These are phyloP conservation scores for Strongylocentrotus purpuratus DNA, from an alignment of 35 echinoderm and acorn worm genomes.

Conservation along the genomic window DNA sequence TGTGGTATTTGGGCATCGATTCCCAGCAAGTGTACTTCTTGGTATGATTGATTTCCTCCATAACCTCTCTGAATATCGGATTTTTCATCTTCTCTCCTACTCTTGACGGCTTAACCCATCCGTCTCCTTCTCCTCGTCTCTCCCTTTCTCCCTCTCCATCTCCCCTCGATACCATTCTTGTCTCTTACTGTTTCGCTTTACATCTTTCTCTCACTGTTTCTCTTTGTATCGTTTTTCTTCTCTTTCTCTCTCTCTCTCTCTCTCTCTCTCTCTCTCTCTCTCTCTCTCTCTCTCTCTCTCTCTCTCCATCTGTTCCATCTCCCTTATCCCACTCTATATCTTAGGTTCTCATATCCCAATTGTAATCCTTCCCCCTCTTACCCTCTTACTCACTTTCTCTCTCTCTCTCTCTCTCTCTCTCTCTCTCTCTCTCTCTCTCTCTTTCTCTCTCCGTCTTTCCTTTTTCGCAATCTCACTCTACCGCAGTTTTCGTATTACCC, in stretches of 20 bases:
- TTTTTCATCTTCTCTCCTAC: constrained; percentile 18
- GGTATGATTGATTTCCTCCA: constrained; percentile 24
- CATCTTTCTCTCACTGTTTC: not conserved
- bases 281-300: not conserved
- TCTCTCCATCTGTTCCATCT: not conserved
- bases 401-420: not conserved
- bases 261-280: not conserved
- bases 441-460: not conserved
- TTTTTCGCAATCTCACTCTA: not conserved
- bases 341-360: no score
- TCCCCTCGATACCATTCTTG: no score
- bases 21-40: constrained; percentile 31
- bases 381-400: not conserved
- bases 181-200: no score
- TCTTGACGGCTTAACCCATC: not conserved
- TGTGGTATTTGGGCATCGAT: constrained; percentile 28
- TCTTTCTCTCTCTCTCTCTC: not conserved
- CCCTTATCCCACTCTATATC: not conserved
- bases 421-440: not conserved
- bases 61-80: constrained; percentile 20
- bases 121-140: not conserved
- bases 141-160: no score
- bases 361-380: not conserved
- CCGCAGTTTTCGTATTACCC: not conserved
- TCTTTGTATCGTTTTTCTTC: not conserved